Conservation (phyloP, 1,140 invertebrate genomes). For the Nomia melanderi region DNA sequence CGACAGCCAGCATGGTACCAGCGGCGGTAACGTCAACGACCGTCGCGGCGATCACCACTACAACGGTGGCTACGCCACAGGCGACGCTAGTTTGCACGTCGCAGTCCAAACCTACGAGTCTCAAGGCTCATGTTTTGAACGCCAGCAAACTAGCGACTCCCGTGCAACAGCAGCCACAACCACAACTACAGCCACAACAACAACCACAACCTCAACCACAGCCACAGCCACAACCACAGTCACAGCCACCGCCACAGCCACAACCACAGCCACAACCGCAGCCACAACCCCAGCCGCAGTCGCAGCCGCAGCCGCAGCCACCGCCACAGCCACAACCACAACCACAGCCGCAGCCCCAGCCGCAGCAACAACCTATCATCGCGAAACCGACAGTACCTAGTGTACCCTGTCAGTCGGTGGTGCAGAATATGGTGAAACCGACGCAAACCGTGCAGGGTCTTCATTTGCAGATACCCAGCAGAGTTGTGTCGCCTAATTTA, state of each 20-base stretch:
- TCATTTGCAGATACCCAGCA: constrained; percentile 72
- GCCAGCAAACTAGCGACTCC: constrained; percentile 70
- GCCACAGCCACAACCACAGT: too few species aligned
- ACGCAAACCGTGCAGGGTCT: constrained; percentile 71
- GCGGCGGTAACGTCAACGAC: constrained; percentile 20
- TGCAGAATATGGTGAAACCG: constrained; percentile 76
- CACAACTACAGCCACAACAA: too few species aligned
- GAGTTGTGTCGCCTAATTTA: constrained; percentile 73
- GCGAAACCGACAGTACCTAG: constrained; percentile 65
- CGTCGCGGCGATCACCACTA: constrained; percentile 25
- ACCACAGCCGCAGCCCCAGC: too few species aligned
- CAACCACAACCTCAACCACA: too few species aligned
- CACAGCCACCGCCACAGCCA: too few species aligned
- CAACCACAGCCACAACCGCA: too few species aligned
- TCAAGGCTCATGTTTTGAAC: constrained; percentile 82
- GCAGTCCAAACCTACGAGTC: constrained; percentile 78
- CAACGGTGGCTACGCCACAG: constrained; percentile 22
- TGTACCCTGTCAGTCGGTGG: constrained; percentile 64
- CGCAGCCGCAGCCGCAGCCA: too few species aligned
- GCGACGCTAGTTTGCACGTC: constrained; percentile 34
- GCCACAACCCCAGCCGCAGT: too few species aligned
- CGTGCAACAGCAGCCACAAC: too few species aligned
- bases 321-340: too few species aligned
- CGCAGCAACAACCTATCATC: constrained; percentile 65
- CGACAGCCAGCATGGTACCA: constrained; percentile 33